Conservation (phyloP, 2,888 invertebrate genomes). For the Lamellibrachia satsuma region DNA sequence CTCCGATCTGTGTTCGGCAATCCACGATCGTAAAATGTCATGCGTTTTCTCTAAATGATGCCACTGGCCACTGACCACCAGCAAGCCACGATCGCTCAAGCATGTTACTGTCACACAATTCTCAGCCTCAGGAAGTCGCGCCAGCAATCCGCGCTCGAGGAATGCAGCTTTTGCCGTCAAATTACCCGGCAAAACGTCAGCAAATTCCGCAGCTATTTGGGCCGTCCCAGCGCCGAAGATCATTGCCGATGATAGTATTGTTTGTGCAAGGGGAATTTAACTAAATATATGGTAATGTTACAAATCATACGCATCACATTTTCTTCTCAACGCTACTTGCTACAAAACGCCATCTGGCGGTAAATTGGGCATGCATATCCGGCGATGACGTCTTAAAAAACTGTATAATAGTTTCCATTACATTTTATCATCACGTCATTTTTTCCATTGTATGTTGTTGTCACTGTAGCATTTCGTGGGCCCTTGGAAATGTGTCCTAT, state of each 20-base stretch:
- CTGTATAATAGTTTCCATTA: background rate
- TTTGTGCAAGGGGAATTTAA: background rate
- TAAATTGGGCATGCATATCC: background rate
- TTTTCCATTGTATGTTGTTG: background rate
- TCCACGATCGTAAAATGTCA: slow-evolving; percentile 6
- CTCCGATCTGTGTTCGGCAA: background rate
- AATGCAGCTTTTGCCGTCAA: background rate
- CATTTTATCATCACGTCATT: background rate
- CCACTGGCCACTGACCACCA: background rate
- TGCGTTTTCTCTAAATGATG: background rate
- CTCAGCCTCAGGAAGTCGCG: background rate
- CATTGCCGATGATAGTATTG: background rate
- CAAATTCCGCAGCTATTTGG: background rate
- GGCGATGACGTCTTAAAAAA: background rate
- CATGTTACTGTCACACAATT: background rate
- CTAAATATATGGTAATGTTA: background rate
- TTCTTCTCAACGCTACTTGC: background rate
- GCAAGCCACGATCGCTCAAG: background rate
- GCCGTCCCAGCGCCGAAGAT: background rate
- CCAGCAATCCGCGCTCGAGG: background rate
- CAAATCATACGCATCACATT: background rate
- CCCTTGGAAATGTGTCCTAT: too few species aligned
- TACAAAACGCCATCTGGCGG: background rate
- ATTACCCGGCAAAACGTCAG: background rate
- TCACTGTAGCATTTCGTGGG: background rate